Evolutionary conservation across 1,140 invertebrate species (phyloP).

Genomic region (Spodoptera frugiperda): DNA sequence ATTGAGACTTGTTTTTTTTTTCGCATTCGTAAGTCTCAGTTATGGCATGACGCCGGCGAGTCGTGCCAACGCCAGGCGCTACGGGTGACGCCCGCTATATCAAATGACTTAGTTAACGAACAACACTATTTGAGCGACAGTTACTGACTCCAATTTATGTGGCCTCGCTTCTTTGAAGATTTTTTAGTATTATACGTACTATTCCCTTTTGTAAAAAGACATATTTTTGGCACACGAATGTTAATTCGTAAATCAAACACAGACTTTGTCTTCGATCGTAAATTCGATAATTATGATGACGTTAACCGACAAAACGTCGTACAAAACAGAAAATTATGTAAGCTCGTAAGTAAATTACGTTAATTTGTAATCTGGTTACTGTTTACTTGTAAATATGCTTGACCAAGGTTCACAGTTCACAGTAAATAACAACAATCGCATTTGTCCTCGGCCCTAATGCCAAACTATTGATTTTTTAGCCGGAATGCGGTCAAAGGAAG

Average conservation of each 20-base stretch:
- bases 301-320: too few species aligned
- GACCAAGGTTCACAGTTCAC: too few species aligned
- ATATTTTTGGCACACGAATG: conserved; percentile 1
- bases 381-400: too few species aligned
- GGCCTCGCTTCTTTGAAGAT: conserved; percentile 9
- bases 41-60: conserved; percentile 16
- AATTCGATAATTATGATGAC: too few species aligned
- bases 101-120: conserved; percentile 14
- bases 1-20: conserved; percentile 20
- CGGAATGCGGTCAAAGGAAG: conserved; percentile 5
- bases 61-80: conserved; percentile 33
- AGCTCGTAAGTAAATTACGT: too few species aligned
- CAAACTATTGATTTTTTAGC: conserved; percentile 27
- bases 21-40: conserved; percentile 3
- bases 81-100: background rate
- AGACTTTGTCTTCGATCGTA: too few species aligned
- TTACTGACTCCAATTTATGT: conserved; percentile 10
- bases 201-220: background rate
- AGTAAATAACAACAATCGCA: conserved; percentile 2
- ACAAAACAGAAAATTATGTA: too few species aligned
- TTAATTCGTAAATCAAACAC: too few species aligned
- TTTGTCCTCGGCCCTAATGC: conserved; percentile 7
- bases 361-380: too few species aligned
- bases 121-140: conserved; percentile 8
- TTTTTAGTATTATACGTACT: background rate